Conservation (phyloP, 2,113 vertebrate species). For the Sarotherodon lohbergeri region DNA sequence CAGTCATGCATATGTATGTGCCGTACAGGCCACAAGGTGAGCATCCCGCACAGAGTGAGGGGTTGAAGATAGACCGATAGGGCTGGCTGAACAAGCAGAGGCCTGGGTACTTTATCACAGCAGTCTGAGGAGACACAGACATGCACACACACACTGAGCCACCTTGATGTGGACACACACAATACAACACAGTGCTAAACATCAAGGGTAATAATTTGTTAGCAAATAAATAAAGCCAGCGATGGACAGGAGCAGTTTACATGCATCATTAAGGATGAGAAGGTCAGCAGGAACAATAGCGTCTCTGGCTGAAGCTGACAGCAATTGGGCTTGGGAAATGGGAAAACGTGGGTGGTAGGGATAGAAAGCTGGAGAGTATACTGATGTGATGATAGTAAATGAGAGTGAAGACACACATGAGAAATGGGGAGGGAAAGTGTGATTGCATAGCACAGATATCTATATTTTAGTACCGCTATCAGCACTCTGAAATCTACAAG, state of each 20-base stretch:
- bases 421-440: not conserved
- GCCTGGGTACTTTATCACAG: conserved; percentile 42
- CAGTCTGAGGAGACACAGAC: not conserved
- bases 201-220: conserved; percentile 62
- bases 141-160: not conserved
- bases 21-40: conserved; percentile 10
- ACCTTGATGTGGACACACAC: not conserved
- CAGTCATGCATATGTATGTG: conserved; percentile 12
- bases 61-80: conserved; percentile 44
- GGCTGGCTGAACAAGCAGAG: conserved; percentile 13
- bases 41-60: conserved; percentile 7
- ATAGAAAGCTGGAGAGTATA: not conserved
- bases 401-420: not conserved
- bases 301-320: conserved; percentile 33
- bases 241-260: conserved; percentile 61
- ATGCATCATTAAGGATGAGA: conserved; percentile 70
- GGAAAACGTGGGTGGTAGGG: not conserved
- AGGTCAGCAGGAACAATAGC: conserved; percentile 60
- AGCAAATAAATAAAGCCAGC: conserved; percentile 64
- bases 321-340: conserved; percentile 1
- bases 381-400: not conserved
- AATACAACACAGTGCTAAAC: not conserved
- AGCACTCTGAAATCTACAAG: not conserved
- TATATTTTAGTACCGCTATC: not conserved
- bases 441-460: not conserved